These are phyloP conservation scores for Sander vitreus DNA, from an alignment of 2,113 vertebrate species.

Conservation along the genomic window DNA sequence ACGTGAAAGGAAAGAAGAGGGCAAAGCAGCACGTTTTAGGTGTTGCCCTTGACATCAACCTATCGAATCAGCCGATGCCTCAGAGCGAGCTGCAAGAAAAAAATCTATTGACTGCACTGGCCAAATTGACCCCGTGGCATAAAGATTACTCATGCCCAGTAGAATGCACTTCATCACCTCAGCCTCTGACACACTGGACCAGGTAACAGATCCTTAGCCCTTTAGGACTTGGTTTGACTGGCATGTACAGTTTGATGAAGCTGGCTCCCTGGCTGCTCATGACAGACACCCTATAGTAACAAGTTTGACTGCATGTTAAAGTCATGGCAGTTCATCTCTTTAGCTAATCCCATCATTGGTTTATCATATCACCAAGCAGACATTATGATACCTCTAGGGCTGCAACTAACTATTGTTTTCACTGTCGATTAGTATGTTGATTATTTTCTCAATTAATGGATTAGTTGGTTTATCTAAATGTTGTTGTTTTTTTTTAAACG, in stretches of 20 bases:
- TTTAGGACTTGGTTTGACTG: conserved; percentile 32
- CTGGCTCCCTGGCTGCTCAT: background rate
- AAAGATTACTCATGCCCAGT: conserved; percentile 25
- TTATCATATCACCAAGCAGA: background rate
- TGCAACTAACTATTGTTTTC: too few species aligned
- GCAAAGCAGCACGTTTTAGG: conserved; percentile 19
- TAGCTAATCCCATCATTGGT: background rate
- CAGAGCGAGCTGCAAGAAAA: conserved; percentile 30
- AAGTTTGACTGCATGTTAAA: conserved; percentile 1
- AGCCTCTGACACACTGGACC: conserved; percentile 25
- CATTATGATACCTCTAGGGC: background rate
- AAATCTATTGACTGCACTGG: conserved; percentile 54
- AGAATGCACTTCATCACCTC: conserved; percentile 53
- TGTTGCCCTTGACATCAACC: conserved; percentile 44
- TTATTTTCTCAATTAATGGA: too few species aligned
- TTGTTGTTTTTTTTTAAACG: too few species aligned
- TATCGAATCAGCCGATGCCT: conserved; percentile 37
- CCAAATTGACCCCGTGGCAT: conserved; percentile 42
- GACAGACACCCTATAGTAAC: background rate
- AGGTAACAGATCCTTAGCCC: conserved; percentile 19
- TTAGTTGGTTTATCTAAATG: too few species aligned
- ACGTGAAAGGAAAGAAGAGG: conserved; percentile 7
- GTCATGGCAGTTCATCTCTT: background rate
- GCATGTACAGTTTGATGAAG: conserved; percentile 44
- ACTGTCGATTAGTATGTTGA: too few species aligned